Percentiles rank a stretch among this genome's conserved stretches.
These are phyloP conservation scores for Chaetodon trifascialis DNA, from an alignment of 2,113 vertebrate species.

Conservation along the genomic window DNA sequence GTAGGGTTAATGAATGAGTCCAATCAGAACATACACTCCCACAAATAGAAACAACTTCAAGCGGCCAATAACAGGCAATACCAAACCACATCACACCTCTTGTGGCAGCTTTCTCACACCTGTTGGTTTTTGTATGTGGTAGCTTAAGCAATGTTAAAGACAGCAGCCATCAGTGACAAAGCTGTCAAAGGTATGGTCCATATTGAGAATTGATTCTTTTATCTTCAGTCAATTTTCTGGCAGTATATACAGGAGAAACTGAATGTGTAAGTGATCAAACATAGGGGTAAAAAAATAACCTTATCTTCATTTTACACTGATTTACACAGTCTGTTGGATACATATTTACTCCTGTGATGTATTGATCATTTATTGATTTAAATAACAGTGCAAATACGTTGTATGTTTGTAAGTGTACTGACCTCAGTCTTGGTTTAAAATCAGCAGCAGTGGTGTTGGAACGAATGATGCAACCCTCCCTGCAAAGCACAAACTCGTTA, in stretches of 20 bases:
- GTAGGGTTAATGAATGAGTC: neutral
- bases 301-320: too few species aligned
- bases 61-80: too few species aligned
- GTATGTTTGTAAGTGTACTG: slow-evolving; percentile 32
- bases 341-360: too few species aligned
- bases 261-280: too few species aligned
- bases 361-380: neutral
- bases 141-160: too few species aligned
- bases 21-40: slow-evolving; percentile 2
- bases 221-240: too few species aligned
- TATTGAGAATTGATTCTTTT: too few species aligned
- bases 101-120: neutral
- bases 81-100: neutral
- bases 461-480: slow-evolving; percentile 80
- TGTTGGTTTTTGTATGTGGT: neutral
- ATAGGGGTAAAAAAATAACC: neutral
- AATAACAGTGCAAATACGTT: neutral
- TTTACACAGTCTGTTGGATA: too few species aligned
- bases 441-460: slow-evolving; percentile 79
- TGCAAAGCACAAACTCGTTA: slow-evolving; percentile 56
- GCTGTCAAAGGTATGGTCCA: too few species aligned
- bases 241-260: too few species aligned
- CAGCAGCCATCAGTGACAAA: too few species aligned
- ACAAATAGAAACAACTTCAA: neutral
- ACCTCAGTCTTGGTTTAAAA: slow-evolving; percentile 73